Evolutionary conservation across 2,888 invertebrate species (phyloP).

Genomic region (Nymphalis polychloros): DNA sequence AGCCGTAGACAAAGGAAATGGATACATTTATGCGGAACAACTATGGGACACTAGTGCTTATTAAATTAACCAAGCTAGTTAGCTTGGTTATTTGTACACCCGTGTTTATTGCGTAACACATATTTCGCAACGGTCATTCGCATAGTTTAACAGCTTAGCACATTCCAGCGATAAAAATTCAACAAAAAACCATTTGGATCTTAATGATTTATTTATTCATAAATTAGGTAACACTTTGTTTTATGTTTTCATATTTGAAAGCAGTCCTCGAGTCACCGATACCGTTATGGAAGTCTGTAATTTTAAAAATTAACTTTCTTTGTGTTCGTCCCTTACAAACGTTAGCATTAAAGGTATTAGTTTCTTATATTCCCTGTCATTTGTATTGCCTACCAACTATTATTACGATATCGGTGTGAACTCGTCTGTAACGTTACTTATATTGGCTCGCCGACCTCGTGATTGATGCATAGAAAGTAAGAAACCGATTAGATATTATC

Average conservation of each 20-base stretch:
- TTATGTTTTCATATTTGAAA: background rate
- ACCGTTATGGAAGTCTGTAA: background rate
- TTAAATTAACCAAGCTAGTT: conserved; percentile 40
- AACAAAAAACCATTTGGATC: conserved; percentile 34
- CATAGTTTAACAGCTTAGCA: conserved; percentile 24
- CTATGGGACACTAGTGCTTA: conserved; percentile 53
- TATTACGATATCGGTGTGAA: conserved; percentile 63
- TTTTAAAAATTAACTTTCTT: conserved; percentile 10
- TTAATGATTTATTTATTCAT: conserved; percentile 33
- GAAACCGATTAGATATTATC: conserved; percentile 55
- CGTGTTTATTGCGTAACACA: conserved; percentile 29
- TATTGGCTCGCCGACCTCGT: conserved; percentile 51
- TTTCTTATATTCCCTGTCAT: conserved; percentile 55
- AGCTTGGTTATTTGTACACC: conserved; percentile 18
- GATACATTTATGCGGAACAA: conserved; percentile 64
- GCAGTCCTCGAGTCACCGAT: too few species aligned
- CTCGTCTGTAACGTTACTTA: conserved; percentile 59
- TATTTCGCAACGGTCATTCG: conserved; percentile 25
- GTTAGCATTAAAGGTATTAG: conserved; percentile 36
- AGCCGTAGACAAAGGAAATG: conserved; percentile 73
- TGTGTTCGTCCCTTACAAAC: conserved; percentile 10
- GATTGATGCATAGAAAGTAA: conserved; percentile 76
- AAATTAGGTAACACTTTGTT: conserved; percentile 31
- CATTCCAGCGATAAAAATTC: conserved; percentile 27
- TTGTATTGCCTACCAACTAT: conserved; percentile 46